Evolutionary conservation across 1,140 invertebrate genomes (phyloP).

Genomic region (Batillaria attramentaria): DNA sequence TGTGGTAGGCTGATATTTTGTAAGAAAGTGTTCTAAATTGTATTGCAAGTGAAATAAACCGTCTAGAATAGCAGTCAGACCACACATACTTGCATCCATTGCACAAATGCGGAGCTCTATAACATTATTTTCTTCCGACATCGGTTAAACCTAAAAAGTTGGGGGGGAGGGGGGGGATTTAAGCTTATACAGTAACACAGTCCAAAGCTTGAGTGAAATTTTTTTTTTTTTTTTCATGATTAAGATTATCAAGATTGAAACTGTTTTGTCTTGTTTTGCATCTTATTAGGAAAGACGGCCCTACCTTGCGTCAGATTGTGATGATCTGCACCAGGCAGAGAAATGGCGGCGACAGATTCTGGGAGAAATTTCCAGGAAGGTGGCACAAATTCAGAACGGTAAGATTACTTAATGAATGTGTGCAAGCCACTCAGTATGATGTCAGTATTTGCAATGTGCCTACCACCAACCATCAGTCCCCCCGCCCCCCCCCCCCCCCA

Average conservation of each 20-base stretch:
- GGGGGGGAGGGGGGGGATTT: neutral
- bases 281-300: conserved; percentile 84
- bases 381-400: conserved; percentile 99
- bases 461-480: no score
- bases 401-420: no score
- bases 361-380: conserved; percentile 97
- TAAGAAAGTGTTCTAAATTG: conserved; percentile 12
- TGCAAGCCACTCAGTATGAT: no score
- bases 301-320: conserved; percentile 94
- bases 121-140: neutral
- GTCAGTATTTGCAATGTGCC: no score
- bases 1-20: neutral
- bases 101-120: neutral
- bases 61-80: neutral
- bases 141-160: no score
- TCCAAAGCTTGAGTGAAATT: neutral
- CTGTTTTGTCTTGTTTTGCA: neutral
- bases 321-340: conserved; percentile 90
- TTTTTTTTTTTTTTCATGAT: neutral
- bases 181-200: neutral
- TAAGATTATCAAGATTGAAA: neutral
- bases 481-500: no score
- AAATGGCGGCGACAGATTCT: conserved; percentile 98
- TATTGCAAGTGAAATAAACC: neutral
- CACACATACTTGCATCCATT: neutral